phyloP scores from a whole-genome alignment of 2,888 invertebrate species.

The Aporophyla lueneburgensis region DNA sequence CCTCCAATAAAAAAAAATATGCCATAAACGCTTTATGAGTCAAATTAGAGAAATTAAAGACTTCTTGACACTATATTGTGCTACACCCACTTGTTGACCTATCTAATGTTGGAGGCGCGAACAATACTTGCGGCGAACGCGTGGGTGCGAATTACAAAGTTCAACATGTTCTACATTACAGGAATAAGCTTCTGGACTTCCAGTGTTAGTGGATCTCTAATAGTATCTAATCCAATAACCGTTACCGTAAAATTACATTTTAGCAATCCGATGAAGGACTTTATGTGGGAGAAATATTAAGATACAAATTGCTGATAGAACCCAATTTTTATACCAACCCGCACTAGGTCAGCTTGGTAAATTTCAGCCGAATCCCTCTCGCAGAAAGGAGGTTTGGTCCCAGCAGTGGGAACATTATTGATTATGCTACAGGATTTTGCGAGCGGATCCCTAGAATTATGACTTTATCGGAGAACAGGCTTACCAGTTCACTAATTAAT shows the following conservation, averaged over 20 bases:
- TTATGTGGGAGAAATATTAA: neutral
- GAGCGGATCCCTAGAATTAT: neutral
- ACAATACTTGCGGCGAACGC: constrained; percentile 33
- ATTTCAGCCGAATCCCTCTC: too few species aligned
- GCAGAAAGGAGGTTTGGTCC: too few species aligned
- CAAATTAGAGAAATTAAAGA: constrained; percentile 9
- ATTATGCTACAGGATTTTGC: neutral
- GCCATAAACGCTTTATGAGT: constrained; percentile 37
- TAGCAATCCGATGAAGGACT: neutral
- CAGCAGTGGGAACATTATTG: too few species aligned
- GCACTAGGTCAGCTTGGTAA: too few species aligned
- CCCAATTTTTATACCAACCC: too few species aligned
- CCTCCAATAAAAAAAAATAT: constrained; percentile 29
- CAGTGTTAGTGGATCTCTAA: constrained; percentile 2
- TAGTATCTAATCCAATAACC: neutral
- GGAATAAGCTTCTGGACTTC: constrained; percentile 1
- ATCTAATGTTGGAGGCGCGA: constrained; percentile 36
- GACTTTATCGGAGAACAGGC: neutral
- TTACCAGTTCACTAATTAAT: constrained; percentile 29
- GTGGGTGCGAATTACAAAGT: constrained; percentile 57
- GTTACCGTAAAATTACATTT: constrained; percentile 7
- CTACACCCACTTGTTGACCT: constrained; percentile 67
- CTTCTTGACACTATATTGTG: constrained; percentile 25
- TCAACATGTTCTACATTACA: constrained; percentile 40
- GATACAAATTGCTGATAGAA: neutral